Base-by-base conservation (phyloP, 2,888 invertebrate species). In the Trichopria drosophilae region DNA sequence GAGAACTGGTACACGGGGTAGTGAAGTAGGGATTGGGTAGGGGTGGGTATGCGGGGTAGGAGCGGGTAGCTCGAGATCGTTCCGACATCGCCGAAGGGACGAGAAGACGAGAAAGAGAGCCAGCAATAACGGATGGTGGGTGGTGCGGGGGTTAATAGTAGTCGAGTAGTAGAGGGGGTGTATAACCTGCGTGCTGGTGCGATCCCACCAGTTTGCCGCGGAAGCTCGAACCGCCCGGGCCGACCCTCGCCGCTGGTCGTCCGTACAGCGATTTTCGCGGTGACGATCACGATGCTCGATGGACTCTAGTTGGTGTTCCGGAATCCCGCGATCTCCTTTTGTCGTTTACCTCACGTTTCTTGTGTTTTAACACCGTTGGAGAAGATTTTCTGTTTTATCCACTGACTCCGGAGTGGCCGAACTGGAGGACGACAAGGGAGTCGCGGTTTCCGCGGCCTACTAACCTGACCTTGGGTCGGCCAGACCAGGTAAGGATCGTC, bases 391-490 rank as follows among this genome's bases (percentile, higher is more conserved):
- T n/a, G n/a, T n/a, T n/a, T n/a, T n/a, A n/a, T n/a, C n/a, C n/a
- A 10, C 35, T 10, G 31, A 12, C 15, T 20, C 22, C 10, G 45
- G 29, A 10, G 29, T 29, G 6, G 40, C 9, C 18, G 7, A 18
- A 22, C 6, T 9, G 29, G 16, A 13, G 24, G 13, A 16, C 40
- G 16, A 16, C 16, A 16, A 26, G 19, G 10, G 26, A 9, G 26
- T n/a, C 15, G 37, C 12, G 57, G 55, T 57, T 53, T 59, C 55
- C 61, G 59, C 66, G 68, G 68, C 69, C 69, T 67, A 69, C 64
- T 72, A 67, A 71, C 70, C 69, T 69, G 72, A 72, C 72, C 73
- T 73, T 73, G 73, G 68, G 65, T 66, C 69, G 64, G 65, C 59
- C 65, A 58, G 67, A 70, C 67, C 69, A 71, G 71, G 73, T 73